These are phyloP conservation scores for Eonycteris spelaea DNA, from an alignment of 2,113 vertebrate species.

Conservation along the genomic window DNA sequence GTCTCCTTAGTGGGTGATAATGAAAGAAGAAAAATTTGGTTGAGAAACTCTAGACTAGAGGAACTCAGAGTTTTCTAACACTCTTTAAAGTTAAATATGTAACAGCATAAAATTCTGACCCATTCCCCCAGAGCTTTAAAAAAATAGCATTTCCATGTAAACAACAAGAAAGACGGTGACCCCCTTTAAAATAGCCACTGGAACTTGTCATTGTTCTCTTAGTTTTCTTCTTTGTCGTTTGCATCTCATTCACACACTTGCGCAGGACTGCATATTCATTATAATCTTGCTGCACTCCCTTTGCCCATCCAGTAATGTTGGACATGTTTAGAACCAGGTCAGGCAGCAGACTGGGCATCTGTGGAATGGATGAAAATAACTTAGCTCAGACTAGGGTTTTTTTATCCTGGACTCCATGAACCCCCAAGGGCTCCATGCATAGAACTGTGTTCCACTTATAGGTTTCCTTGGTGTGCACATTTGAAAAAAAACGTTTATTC, in stretches of 20 bases:
- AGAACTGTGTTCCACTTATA: background rate
- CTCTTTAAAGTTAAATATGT: background rate
- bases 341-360: background rate
- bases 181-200: background rate
- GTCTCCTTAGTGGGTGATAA: background rate
- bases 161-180: background rate
- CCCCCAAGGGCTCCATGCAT: background rate
- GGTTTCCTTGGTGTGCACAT: background rate
- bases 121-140: background rate
- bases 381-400: background rate
- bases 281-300: background rate
- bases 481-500: constrained; percentile 8
- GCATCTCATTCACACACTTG: background rate
- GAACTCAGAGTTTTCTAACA: background rate
- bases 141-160: background rate
- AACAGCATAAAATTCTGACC: background rate
- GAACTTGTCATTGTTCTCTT: background rate
- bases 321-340: background rate
- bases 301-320: background rate
- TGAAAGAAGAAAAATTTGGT: background rate
- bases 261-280: background rate
- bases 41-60: background rate
- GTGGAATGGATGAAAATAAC: background rate
- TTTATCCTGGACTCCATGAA: background rate
- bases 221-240: background rate